Conservation (phyloP, 2,797 vertebrate genomes). For the Pseudochaenichthys georgianus region DNA sequence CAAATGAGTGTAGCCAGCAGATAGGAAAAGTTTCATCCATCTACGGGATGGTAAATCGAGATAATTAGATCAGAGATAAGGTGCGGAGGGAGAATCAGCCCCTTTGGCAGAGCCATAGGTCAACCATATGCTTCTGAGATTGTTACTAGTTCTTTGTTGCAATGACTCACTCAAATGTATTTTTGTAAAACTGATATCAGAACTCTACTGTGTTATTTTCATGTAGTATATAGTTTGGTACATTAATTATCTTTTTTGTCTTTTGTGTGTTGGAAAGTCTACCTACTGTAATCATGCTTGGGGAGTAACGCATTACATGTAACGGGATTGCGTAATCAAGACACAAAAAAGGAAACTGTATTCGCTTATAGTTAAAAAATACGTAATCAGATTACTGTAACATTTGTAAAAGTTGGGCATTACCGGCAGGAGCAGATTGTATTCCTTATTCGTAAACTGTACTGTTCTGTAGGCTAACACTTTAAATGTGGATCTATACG, state of each 20-base stretch:
- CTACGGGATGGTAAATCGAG: conserved; percentile 43
- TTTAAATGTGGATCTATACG: no score
- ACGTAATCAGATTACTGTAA: no score
- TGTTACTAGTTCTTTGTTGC: neutral
- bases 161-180: neutral
- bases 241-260: neutral
- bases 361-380: no score
- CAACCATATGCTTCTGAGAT: conserved; percentile 21
- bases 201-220: conserved; percentile 8
- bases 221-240: neutral
- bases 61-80: conserved; percentile 60
- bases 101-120: conserved; percentile 41
- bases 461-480: no score
- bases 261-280: conserved; percentile 20
- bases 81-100: conserved; percentile 16
- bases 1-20: conserved; percentile 17
- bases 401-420: no score
- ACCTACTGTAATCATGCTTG: no score
- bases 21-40: conserved; percentile 47
- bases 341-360: no score
- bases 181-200: neutral
- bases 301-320: no score
- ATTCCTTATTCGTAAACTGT: no score
- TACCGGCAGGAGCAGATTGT: no score
- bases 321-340: no score